Conservation (phyloP, 2,888 invertebrate species). For the Phaedon cochleariae region DNA sequence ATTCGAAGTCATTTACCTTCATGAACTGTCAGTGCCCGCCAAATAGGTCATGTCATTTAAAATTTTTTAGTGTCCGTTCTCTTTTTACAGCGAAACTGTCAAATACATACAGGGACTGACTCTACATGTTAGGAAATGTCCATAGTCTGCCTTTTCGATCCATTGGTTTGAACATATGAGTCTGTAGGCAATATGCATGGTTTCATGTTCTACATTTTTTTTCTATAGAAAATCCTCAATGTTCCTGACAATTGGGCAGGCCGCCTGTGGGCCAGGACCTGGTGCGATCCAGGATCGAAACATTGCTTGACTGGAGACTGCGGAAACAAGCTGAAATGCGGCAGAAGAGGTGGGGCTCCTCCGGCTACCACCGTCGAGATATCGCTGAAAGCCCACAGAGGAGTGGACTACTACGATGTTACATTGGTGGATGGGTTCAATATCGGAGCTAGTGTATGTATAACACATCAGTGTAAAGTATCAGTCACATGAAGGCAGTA, state of each 20-base stretch:
- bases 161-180: too few relatives aligned
- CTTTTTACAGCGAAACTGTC: too few relatives aligned
- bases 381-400: constrained; percentile 55
- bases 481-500: not conserved
- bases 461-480: not conserved
- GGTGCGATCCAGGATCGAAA: constrained; percentile 58
- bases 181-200: too few relatives aligned
- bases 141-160: too few relatives aligned
- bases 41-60: too few relatives aligned
- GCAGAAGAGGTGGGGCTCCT: constrained; percentile 60
- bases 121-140: too few relatives aligned
- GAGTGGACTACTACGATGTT: constrained; percentile 63
- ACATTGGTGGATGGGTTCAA: constrained; percentile 65
- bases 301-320: constrained; percentile 51
- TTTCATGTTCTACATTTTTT: too few relatives aligned
- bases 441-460: constrained; percentile 51
- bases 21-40: too few relatives aligned
- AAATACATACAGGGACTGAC: too few relatives aligned
- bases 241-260: constrained; percentile 51
- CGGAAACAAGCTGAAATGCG: constrained; percentile 53
- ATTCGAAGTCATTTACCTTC: too few relatives aligned
- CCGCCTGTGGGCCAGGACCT: constrained; percentile 57
- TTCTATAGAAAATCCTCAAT: not conserved
- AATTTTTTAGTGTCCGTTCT: too few relatives aligned
- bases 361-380: constrained; percentile 61